Evolutionary conservation across 1,140 invertebrate genomes (phyloP).

Genomic region (Drosophila ohnishii): DNA sequence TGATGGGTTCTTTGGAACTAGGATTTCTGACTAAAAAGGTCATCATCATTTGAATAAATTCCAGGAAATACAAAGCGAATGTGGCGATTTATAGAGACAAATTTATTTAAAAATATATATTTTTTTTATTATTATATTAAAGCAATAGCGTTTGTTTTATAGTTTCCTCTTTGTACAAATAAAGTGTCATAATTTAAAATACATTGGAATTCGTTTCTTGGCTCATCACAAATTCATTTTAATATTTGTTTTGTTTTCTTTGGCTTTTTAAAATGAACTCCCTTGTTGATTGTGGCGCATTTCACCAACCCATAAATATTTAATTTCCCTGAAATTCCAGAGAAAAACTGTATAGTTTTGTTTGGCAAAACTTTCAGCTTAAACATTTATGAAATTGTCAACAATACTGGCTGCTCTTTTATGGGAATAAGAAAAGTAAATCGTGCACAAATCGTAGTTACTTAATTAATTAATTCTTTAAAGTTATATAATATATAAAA

Average conservation of each 20-base stretch:
- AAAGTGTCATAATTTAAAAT: not conserved
- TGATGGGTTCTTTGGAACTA: not conserved
- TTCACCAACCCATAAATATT: conserved; percentile 18
- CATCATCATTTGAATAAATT: conserved; percentile 4
- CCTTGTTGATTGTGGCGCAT: conserved; percentile 9
- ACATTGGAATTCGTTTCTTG: not conserved
- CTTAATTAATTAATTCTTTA: not conserved
- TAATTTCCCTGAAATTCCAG: conserved; percentile 5
- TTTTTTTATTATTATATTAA: not conserved
- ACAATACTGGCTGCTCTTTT: not conserved
- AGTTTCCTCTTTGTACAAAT: not conserved
- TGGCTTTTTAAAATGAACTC: conserved; percentile 1
- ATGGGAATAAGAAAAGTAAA: not conserved
- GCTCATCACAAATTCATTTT: conserved; percentile 10
- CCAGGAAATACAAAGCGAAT: no score
- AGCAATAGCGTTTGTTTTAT: not conserved
- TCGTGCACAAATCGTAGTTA: not conserved
- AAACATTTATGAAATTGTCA: conserved; percentile 21
- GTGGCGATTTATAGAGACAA: not conserved
- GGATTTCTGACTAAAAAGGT: not conserved
- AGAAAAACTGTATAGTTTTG: not conserved
- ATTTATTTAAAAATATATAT: no score
- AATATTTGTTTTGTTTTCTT: not conserved
- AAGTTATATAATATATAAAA: conserved; percentile 8
- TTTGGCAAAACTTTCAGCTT: not conserved